phyloP scores from a whole-genome alignment of 1,140 invertebrate species.

The Drosophila setifemur region DNA sequence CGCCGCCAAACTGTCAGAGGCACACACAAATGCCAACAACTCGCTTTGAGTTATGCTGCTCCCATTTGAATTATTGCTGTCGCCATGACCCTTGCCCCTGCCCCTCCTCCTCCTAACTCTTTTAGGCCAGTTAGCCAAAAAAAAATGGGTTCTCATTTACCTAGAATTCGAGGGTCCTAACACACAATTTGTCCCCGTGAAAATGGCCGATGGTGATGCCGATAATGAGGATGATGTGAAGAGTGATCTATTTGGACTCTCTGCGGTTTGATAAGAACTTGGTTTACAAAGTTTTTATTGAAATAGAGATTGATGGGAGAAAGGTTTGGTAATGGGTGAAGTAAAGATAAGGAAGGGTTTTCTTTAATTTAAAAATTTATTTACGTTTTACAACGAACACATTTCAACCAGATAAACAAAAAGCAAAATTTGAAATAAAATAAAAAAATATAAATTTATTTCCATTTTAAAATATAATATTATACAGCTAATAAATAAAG shows the following conservation, averaged over 20 bases:
- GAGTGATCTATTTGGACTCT: slow-evolving; percentile 5
- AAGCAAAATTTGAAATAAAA: too few relatives aligned
- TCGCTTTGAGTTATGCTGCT: slow-evolving; percentile 70
- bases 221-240: slow-evolving; percentile 8
- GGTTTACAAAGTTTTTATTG: neutral
- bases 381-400: too few relatives aligned
- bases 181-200: slow-evolving; percentile 13
- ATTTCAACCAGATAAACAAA: too few relatives aligned
- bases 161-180: slow-evolving; percentile 26
- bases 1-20: slow-evolving; percentile 51
- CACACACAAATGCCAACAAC: slow-evolving; percentile 21
- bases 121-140: slow-evolving; percentile 47
- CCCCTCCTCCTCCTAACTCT: slow-evolving; percentile 10
- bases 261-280: slow-evolving; percentile 1
- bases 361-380: too few relatives aligned
- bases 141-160: slow-evolving; percentile 36
- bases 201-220: slow-evolving; percentile 28
- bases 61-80: slow-evolving; percentile 77
- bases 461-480: too few relatives aligned
- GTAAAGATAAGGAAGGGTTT: too few relatives aligned
- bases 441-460: too few relatives aligned
- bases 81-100: slow-evolving; percentile 36
- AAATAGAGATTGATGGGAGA: too few relatives aligned
- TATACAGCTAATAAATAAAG: too few relatives aligned
- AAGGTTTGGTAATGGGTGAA: too few relatives aligned